Conservation (phyloP, 2,113 vertebrate genomes). For the Onychostoma macrolepis region DNA sequence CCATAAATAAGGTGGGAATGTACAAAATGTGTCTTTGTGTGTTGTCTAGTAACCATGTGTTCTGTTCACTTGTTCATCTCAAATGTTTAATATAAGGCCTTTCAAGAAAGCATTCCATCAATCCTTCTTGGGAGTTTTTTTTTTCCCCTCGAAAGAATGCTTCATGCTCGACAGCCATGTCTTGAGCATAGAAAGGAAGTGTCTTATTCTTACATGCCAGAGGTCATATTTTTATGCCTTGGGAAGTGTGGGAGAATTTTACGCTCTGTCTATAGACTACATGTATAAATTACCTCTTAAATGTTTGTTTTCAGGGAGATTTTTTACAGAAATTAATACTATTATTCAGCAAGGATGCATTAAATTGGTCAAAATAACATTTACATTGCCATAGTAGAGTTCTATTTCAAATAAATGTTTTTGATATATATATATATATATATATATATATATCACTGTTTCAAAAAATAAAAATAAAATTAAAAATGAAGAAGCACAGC, state of each 20-base stretch:
- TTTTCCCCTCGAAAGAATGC: background rate
- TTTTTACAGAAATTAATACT: background rate
- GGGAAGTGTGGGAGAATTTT: conserved; percentile 1
- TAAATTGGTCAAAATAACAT: no score
- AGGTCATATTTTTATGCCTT: conserved; percentile 3
- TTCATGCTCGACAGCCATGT: background rate
- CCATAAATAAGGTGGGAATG: conserved; percentile 81
- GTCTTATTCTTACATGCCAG: background rate
- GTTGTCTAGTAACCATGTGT: conserved; percentile 43
- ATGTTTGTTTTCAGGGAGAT: background rate
- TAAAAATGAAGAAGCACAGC: no score
- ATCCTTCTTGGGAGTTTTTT: background rate
- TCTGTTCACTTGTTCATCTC: conserved; percentile 2
- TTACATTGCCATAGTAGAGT: no score
- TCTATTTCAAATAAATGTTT: no score
- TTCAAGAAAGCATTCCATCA: background rate
- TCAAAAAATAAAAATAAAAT: no score
- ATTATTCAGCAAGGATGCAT: no score
- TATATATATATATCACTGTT: no score
- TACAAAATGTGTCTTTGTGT: conserved; percentile 64
- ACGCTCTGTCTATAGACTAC: background rate
- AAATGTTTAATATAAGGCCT: background rate
- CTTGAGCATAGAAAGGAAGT: background rate
- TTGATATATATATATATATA: no score
- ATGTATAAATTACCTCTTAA: background rate